These are phyloP conservation scores for Perizoma flavofasciatum DNA, from an alignment of 2,888 invertebrate species.

Conservation along the genomic window DNA sequence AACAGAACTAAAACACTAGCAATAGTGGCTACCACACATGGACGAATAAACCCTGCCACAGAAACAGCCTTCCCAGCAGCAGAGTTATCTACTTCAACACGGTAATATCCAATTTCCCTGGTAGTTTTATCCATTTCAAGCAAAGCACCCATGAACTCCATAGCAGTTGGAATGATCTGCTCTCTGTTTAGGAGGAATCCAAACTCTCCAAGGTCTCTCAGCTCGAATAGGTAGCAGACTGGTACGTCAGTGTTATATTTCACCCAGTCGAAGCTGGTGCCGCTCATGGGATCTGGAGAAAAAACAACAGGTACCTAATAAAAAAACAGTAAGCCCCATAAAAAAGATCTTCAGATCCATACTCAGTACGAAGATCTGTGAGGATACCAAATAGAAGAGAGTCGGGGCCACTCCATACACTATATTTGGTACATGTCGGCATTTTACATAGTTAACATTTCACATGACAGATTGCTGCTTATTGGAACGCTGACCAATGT, in stretches of 20 bases:
- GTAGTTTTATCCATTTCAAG: constrained; percentile 69
- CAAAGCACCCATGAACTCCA: constrained; percentile 85
- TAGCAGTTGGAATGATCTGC: constrained; percentile 80
- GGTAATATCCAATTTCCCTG: constrained; percentile 55
- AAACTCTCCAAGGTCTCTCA: constrained; percentile 81
- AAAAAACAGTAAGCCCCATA: too few species aligned
- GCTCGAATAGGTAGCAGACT: constrained; percentile 84
- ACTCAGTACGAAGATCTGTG: too few species aligned
- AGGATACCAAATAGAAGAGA: too few species aligned
- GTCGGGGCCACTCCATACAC: too few species aligned
- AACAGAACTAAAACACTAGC: constrained; percentile 39
- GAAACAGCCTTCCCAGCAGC: constrained; percentile 41
- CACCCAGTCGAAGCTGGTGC: constrained; percentile 84
- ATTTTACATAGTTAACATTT: too few species aligned
- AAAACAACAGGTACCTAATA: not conserved
- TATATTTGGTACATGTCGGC: too few species aligned
- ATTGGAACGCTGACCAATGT: too few species aligned
- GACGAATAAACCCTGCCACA: constrained; percentile 10
- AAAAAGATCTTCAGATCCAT: not conserved
- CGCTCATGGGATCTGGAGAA: constrained; percentile 77
- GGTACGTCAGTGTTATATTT: constrained; percentile 77
- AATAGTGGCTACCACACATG: constrained; percentile 26
- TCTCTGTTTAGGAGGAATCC: constrained; percentile 83
- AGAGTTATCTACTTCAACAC: constrained; percentile 30
- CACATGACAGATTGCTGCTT: too few species aligned